Evolutionary conservation across 2,797 vertebrate species (phyloP), one percentile per base, ranked within the genome.

Genomic region (Spheniscus humboldti): DNA sequence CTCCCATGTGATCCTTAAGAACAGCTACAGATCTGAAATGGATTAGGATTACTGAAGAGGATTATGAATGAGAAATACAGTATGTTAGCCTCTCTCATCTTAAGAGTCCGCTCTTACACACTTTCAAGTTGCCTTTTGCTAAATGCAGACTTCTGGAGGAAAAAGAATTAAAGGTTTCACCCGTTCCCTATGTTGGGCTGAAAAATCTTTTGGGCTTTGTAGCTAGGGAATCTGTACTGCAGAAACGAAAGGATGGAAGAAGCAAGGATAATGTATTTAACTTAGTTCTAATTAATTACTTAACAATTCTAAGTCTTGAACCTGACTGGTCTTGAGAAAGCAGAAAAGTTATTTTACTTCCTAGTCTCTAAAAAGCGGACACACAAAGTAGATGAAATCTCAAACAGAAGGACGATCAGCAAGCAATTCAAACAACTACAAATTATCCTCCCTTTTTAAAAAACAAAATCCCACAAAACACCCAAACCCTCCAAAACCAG

Each of bases 21-120:
- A 98, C 98, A 97, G 97, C 97, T 96, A 86, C 77, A 97, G 97
- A 95, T 93, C 96, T 96, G 92, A 94, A 98, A 94, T 88, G 98
- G 98, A 98, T 99, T 98, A 98, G 98, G 98, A 98, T 98, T 98
- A 98, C 90, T 75, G 33, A 56, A 64, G 69, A 71, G 90, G 93
- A 95, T 95, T 96, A 98, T 60, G 96, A 91, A 91, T 41, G 41
- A 84, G 84, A 90, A 91, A 62, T 22, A 31, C 47, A 52, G 59
- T 12, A 7, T 18, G 18, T n/a, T n/a, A 75, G 86, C 48, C 75
- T 64, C 83, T 89, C 72, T 67, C 52, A 25, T 90, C 25, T 57
- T 77, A 33, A 39, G 13, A 85, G 43, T 23, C 64, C 45, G 88
- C n/a, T 57, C 82, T 80, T 57, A 30, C 16, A 89, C 50, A 15